Evolutionary conservation across 2,113 vertebrate species (phyloP), one percentile per base, ranked within the genome.

Genomic region (Bungarus multicinctus): DNA sequence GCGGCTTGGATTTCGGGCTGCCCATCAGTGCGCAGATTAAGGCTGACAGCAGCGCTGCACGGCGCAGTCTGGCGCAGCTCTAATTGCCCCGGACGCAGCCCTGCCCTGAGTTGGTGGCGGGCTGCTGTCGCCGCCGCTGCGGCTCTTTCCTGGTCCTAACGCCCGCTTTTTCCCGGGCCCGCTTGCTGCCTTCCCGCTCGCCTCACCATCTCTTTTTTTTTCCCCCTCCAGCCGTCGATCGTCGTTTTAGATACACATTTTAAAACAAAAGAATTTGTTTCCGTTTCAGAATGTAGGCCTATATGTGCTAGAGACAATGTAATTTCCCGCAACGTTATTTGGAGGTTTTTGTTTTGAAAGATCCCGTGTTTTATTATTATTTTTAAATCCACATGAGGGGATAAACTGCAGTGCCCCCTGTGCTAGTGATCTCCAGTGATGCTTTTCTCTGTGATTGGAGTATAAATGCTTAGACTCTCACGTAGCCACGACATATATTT

Each of bases 1-100:
- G 98, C 96, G 97, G 97, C 98, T 96, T 91, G 97, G 97, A 97
- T 98, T 98, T 94, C 95, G 98, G 96, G 97, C 97, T 96, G 98
- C 98, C 98, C 97, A 96, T 98, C 97, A 98, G 97, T 94, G 94
- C 96, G 94, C 97, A 98, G 98, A 98, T 98, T 97, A 98, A 98
- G 98, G 98, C 98, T 98, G 98, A 98, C 98, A 98, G 98, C 97
- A 97, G 97, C 97, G 96, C 96, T 95, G 97, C 97, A 97, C 97
- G 90, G 97, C 97, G 96, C 98, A 95, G 97, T 95, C 90, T 96
- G 93, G 96, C 97, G 97, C 98, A 97, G 97, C 97, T 98, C 98
- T 98, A 98, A 98, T 98, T 98, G 98, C 98, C 98, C 98, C 97
- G 69, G 98, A 98, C 98, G 96, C 96, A 96, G 97, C 97, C 97